Conservation (phyloP, 2,113 vertebrate species). For the Zosterops lateralis region DNA sequence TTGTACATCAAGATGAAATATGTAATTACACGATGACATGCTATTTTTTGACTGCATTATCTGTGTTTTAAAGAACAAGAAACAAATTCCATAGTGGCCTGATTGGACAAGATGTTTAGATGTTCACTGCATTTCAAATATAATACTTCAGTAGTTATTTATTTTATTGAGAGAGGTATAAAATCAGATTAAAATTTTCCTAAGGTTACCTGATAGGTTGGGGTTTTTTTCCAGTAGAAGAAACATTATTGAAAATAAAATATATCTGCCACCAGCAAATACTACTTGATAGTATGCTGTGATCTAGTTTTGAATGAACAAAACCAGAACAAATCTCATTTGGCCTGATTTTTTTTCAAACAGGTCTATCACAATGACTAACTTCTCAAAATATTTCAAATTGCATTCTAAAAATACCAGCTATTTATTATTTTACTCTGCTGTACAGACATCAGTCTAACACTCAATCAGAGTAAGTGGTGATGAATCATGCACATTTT, state of each 20-base stretch:
- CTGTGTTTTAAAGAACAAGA: background rate
- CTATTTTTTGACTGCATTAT: background rate
- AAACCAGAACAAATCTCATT: background rate
- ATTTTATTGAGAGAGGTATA: background rate
- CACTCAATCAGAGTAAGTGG: constrained; percentile 23
- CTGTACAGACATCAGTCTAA: constrained; percentile 11
- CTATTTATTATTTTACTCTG: constrained; percentile 28
- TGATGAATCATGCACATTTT: constrained; percentile 4
- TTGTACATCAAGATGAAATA: constrained; percentile 1
- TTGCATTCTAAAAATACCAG: background rate
- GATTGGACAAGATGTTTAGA: background rate
- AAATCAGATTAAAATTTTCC: background rate
- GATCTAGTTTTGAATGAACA: background rate
- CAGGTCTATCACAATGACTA: background rate
- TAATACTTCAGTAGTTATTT: background rate
- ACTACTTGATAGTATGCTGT: background rate
- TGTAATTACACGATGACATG: background rate
- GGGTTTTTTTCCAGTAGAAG: background rate
- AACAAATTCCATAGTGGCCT: background rate
- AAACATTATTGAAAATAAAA: background rate
- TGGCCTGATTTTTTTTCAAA: background rate
- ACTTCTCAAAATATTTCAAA: constrained; percentile 40
- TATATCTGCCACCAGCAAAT: background rate
- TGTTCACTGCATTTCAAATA: background rate
- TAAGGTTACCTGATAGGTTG: background rate